Conservation (phyloP, 2,113 vertebrate species). For the Oncorhynchus tshawytscha region DNA sequence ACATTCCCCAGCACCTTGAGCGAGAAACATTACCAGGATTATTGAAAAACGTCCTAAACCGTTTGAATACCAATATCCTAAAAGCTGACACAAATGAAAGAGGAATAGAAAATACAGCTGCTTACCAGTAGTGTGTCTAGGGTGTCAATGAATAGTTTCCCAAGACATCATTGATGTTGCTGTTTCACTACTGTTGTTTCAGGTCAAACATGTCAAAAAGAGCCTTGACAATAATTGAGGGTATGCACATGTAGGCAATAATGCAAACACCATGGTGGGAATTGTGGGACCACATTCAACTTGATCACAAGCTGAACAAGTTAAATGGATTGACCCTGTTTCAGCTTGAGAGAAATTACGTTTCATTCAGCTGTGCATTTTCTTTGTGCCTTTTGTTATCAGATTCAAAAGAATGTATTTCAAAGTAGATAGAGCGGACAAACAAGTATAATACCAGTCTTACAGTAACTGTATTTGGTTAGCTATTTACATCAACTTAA, state of each 20-base stretch:
- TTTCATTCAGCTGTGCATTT: not conserved
- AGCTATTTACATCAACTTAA: not conserved
- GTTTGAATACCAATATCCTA: too few species aligned
- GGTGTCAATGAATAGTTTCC: slow-evolving; percentile 96
- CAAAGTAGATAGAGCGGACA: too few species aligned
- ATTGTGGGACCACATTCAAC: not conserved
- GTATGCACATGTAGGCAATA: not conserved
- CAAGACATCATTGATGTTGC: slow-evolving; percentile 98
- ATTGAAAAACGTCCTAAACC: not conserved
- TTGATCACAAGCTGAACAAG: not conserved
- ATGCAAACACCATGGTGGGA: not conserved
- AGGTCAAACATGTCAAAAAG: not conserved
- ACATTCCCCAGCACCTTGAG: slow-evolving; percentile 93
- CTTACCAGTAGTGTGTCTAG: slow-evolving; percentile 95
- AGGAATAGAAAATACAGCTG: not conserved
- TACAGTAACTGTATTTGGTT: not conserved
- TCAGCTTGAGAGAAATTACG: not conserved
- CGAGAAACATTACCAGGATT: slow-evolving; percentile 9
- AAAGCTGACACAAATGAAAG: not conserved
- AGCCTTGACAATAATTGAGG: not conserved
- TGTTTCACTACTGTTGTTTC: slow-evolving; percentile 65
- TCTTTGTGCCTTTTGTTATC: not conserved
- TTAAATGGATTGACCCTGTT: not conserved
- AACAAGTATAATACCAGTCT: too few species aligned
- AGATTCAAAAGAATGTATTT: not conserved